Conservation (phyloP, 2,888 invertebrate species). For the Phortica magna region DNA sequence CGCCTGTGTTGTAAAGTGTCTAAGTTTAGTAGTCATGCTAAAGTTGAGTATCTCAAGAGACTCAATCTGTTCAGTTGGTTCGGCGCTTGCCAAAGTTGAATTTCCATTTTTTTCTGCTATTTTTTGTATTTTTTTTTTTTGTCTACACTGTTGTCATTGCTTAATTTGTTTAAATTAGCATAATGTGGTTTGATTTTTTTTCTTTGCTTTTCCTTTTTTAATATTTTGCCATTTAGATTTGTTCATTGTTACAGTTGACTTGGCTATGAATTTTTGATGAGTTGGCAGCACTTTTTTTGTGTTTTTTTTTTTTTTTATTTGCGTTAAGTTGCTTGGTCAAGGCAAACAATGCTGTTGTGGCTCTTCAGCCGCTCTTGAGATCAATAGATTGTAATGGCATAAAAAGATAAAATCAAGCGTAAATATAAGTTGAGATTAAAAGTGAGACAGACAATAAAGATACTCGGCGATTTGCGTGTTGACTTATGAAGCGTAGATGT, state of each 20-base stretch:
- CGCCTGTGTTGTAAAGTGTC: slow-evolving; percentile 11
- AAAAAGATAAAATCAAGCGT: too few species aligned
- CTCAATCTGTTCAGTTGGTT: slow-evolving; percentile 6
- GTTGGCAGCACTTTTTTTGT: not conserved
- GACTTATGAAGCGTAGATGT: too few species aligned
- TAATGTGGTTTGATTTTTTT: slow-evolving; percentile 29
- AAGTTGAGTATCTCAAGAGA: slow-evolving; percentile 16
- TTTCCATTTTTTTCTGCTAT: not conserved
- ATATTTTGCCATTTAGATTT: not conserved
- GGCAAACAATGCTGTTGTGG: too few species aligned
- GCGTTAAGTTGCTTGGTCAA: too few species aligned
- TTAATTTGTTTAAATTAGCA: slow-evolving; percentile 45
- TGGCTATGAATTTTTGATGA: not conserved
- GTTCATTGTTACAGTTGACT: not conserved
- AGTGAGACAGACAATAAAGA: too few species aligned
- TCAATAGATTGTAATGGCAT: too few species aligned
- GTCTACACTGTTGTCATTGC: slow-evolving; percentile 25
- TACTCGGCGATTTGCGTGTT: too few species aligned
- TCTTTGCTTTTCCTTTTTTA: not conserved
- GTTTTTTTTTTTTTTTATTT: not conserved
- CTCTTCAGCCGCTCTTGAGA: too few species aligned
- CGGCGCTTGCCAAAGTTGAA: not conserved
- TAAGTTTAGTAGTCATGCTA: slow-evolving; percentile 15
- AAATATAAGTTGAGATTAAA: too few species aligned
- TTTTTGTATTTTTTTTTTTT: not conserved